phyloP scores from a whole-genome alignment of 1,140 invertebrate species.

The Drosophila sechellia region DNA sequence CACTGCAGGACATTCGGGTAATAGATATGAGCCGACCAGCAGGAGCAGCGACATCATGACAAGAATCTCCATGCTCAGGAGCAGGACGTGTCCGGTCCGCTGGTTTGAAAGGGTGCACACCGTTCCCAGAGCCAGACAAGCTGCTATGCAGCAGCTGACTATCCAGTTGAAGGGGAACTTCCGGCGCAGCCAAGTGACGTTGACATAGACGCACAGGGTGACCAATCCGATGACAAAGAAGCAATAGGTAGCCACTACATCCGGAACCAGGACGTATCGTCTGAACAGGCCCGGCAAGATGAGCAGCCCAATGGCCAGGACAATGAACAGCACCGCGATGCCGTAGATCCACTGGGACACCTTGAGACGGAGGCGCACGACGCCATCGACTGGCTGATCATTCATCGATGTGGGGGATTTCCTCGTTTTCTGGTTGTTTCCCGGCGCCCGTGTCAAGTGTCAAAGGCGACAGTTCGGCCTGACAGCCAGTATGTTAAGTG shows the following conservation, averaged over 20 bases:
- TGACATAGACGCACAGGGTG: slow-evolving; percentile 24
- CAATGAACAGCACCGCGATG: slow-evolving; percentile 17
- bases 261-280: not conserved
- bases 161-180: slow-evolving; percentile 51
- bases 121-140: slow-evolving; percentile 19
- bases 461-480: slow-evolving; percentile 4
- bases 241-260: not conserved
- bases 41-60: slow-evolving; percentile 22
- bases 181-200: slow-evolving; percentile 14
- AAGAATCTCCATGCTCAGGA: slow-evolving; percentile 29
- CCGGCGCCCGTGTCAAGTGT: slow-evolving; percentile 22
- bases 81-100: not conserved
- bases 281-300: not conserved
- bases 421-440: not conserved
- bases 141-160: slow-evolving; percentile 8
- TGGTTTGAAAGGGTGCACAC: slow-evolving; percentile 6
- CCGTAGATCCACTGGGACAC: slow-evolving; percentile 23
- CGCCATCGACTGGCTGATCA: slow-evolving; percentile 19
- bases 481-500: slow-evolving; percentile 43
- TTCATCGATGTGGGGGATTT: slow-evolving; percentile 31
- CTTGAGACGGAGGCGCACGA: not conserved
- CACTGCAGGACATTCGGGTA: not conserved
- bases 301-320: slow-evolving; percentile 23
- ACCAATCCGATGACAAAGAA: slow-evolving; percentile 10
- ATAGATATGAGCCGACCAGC: slow-evolving; percentile 30